A percentile compares a stretch with the other conserved stretches of the same genome.
These are phyloP conservation scores for Aleiodes alternator DNA, from an alignment of 2,888 invertebrate species.

Conservation along the genomic window DNA sequence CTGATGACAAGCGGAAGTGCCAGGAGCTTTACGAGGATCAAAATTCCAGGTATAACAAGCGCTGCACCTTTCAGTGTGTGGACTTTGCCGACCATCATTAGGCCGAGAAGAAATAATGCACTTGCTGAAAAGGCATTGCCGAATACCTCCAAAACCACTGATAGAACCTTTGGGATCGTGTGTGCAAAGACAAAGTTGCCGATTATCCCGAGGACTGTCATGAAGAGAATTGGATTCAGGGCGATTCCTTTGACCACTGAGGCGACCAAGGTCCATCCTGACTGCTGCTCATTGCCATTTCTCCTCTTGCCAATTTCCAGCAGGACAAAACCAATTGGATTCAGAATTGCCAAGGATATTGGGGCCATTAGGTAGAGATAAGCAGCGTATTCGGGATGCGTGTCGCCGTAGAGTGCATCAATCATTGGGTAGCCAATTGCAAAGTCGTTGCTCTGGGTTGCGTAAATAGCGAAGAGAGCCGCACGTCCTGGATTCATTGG, in stretches of 20 bases:
- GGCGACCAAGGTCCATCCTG: slow-evolving; percentile 61
- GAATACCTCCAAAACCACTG: slow-evolving; percentile 86
- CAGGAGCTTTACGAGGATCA: slow-evolving; percentile 93
- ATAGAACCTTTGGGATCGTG: slow-evolving; percentile 84
- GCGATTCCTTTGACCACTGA: slow-evolving; percentile 82
- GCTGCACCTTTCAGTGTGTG: slow-evolving; percentile 86
- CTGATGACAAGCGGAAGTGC: slow-evolving; percentile 90
- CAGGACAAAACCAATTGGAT: slow-evolving; percentile 92
- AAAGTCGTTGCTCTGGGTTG: slow-evolving; percentile 98
- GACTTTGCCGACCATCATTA: slow-evolving; percentile 95
- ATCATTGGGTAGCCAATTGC: slow-evolving; percentile 97
- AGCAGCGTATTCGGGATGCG: slow-evolving; percentile 92
- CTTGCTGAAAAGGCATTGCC: slow-evolving; percentile 94
- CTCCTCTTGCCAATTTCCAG: slow-evolving; percentile 87
- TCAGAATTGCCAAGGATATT: slow-evolving; percentile 92
- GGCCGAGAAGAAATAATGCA: slow-evolving; percentile 92
- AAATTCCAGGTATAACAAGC: slow-evolving; percentile 88
- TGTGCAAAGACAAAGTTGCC: slow-evolving; percentile 90
- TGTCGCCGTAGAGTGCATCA: slow-evolving; percentile 87
- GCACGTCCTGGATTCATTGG: slow-evolving; percentile 90
- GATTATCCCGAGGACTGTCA: slow-evolving; percentile 93
- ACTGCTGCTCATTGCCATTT: slow-evolving; percentile 59
- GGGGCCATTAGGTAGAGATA: slow-evolving; percentile 96
- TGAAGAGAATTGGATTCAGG: slow-evolving; percentile 92
- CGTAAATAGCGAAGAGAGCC: slow-evolving; percentile 95